Evolutionary conservation across 2,797 vertebrate species (phyloP), one percentile per base, ranked within the genome.

Genomic region (Perodicticus potto): DNA sequence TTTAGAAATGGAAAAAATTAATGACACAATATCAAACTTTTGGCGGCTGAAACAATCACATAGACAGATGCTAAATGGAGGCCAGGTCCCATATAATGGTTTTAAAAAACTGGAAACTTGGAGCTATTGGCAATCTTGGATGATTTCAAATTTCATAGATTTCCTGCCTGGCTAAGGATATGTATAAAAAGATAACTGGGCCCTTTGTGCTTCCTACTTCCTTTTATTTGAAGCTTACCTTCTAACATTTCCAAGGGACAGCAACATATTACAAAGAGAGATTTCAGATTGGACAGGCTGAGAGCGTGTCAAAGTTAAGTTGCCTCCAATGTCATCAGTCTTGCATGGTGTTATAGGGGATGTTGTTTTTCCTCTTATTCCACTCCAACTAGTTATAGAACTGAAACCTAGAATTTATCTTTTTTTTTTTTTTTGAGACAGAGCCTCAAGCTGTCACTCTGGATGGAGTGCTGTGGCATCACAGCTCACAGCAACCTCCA

Each of bases 1-100:
- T 40, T 82, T 91, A 96, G 67, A 95, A 93, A 82, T 65, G 40
- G 34, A 84, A 93, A 67, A 91, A 82, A 77, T 73, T 92, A 94
- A 87, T 91, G 76, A 73, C 37, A 74, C 17, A 72, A 53, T 78
- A 84, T 73, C n/a, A 45, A 73, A 53, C 61, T 78, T 7, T 72
- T 92, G 92, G 72, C 90, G 86, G 37, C 40, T n/a, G 25, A 80
- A 70, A 89, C 14, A 65, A n/a, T 49, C 72, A 49, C 32, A 72
- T 5, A 34, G 70, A 76, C 69, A 63, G 78, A 93, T 19, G 34
- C 34, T 49, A 1, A 43, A 3, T 78, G 37, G 63, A 57, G 78
- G 2, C 43, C 78, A 45, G 69, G 74, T 34, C 3, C 40, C 27
- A 23, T 23, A 22, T 1, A 6, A 55, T 57, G 17, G 53, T 37